Conservation (phyloP, 2,888 invertebrate species). For the Halictus ligatus region DNA sequence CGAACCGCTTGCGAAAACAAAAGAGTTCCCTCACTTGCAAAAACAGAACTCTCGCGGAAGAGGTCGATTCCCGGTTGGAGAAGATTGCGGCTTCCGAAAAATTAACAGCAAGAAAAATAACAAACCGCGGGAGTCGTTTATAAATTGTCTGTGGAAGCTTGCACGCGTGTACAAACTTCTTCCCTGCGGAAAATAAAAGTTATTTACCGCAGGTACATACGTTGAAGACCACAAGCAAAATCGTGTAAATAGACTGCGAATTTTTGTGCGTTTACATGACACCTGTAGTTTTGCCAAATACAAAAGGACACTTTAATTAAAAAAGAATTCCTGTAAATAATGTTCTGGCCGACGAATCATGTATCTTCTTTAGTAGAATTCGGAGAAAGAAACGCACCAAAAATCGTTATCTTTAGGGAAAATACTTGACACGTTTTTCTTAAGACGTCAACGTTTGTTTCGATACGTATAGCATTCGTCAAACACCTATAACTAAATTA, state of each 20-base stretch:
- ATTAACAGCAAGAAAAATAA: slow-evolving; percentile 2
- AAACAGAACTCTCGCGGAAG: slow-evolving; percentile 5
- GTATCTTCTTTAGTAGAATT: too few relatives aligned
- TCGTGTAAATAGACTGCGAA: neutral
- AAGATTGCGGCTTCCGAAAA: neutral
- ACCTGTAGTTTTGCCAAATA: neutral
- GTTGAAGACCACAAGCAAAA: neutral
- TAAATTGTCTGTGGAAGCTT: neutral
- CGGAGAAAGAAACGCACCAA: too few relatives aligned
- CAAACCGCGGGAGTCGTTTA: neutral
- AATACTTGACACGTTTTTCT: neutral
- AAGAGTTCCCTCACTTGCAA: neutral
- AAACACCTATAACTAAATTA: too few relatives aligned
- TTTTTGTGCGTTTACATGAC: neutral
- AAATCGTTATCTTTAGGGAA: neutral
- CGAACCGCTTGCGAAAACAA: slow-evolving; percentile 11
- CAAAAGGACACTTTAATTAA: neutral
- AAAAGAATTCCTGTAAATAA: neutral
- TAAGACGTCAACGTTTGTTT: too few relatives aligned
- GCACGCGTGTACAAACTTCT: neutral
- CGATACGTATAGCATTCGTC: too few relatives aligned
- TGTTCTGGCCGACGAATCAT: too few relatives aligned
- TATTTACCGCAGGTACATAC: neutral
- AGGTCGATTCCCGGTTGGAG: neutral
- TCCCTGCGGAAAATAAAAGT: neutral